phyloP scores from a whole-genome alignment of 2,888 invertebrate species.

The Caenorhabditis sp. region DNA sequence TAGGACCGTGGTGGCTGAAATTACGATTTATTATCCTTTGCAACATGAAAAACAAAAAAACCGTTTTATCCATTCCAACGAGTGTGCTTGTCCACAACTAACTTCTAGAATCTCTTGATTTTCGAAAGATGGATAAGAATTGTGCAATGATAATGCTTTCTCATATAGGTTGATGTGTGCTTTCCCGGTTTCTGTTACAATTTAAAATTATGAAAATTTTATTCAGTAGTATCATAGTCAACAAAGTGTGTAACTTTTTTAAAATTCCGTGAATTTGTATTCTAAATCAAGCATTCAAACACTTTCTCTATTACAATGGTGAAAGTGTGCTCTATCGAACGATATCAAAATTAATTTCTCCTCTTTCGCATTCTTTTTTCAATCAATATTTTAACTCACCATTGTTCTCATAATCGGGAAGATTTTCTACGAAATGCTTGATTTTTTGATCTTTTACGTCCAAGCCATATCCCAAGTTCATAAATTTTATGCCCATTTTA shows the following conservation, averaged over 20 bases:
- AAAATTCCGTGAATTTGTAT: no score
- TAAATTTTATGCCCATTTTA: conserved; percentile 49
- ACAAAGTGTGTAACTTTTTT: no score
- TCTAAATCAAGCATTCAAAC: no score
- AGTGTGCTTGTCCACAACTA: conserved; percentile 63
- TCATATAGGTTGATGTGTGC: conserved; percentile 60
- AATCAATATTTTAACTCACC: conserved; percentile 10
- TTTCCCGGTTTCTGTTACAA: conserved; percentile 21
- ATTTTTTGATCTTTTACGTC: conserved; percentile 6
- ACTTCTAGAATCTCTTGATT: conserved; percentile 55
- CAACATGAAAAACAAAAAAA: no score
- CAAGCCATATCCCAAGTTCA: conserved; percentile 61
- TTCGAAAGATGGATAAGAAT: conserved; percentile 50
- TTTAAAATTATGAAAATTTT: no score
- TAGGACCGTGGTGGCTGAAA: conserved; percentile 53
- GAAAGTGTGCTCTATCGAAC: not conserved
- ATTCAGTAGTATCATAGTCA: no score
- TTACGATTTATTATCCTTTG: no score
- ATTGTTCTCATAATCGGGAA: conserved; percentile 11
- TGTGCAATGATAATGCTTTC: conserved; percentile 57
- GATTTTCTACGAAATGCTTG: conserved; percentile 4
- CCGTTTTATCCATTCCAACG: conserved; percentile 58
- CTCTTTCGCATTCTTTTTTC: not conserved
- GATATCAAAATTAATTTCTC: no score
- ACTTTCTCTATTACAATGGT: no score